Evolutionary conservation across 1,140 invertebrate genomes (phyloP), one percentile per base, ranked within the genome.

Genomic region (Helicoverpa armigera): DNA sequence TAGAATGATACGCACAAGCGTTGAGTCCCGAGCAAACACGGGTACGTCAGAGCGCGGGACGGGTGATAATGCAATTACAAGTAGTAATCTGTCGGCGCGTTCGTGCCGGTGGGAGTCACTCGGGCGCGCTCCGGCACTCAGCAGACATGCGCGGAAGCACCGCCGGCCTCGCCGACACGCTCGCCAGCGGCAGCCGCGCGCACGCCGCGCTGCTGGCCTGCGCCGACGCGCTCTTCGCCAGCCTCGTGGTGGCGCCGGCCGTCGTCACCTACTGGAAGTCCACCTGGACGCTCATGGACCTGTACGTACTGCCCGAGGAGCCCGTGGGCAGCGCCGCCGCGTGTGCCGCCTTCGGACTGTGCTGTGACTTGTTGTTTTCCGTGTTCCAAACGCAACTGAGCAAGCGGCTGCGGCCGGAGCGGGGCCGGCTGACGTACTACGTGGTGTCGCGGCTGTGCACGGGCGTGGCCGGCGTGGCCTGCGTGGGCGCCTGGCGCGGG

Each of bases 231-330:
- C 85, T 97, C 14, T 96, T 98, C 86, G 97, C 97, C 5, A 96
- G 96, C 61, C 87, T 96, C 0, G 95, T 98, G 12, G 96, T 98
- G 7, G 97, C 97, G 0, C 98, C 98, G 10, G 96, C 97, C 11
- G 97, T 98, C 2, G 97, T 98, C 10, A 96, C 96, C 63, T 98
- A 98, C 89, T 98, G 98, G 98, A 95, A 98, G 43, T 97, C 97
- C 70, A 97, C 97, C 43, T 98, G 98, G 98, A 96, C 96, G 60
- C 95, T 98, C 16, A 97, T 98, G 95, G 97, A 97, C 81, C 87
- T 96, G 43, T 97, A 97, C 89, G 95, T 98, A 29, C 96, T 96
- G 65, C 97, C 97, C 1, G 91, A 95, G 0, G 88, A 96, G 43
- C 88, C 92, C 12, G 90, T 96, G 0, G 81, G 96, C 3, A 98